phyloP scores from a whole-genome alignment of 2,888 invertebrate species.

The Leptodirus hochenwartii region DNA sequence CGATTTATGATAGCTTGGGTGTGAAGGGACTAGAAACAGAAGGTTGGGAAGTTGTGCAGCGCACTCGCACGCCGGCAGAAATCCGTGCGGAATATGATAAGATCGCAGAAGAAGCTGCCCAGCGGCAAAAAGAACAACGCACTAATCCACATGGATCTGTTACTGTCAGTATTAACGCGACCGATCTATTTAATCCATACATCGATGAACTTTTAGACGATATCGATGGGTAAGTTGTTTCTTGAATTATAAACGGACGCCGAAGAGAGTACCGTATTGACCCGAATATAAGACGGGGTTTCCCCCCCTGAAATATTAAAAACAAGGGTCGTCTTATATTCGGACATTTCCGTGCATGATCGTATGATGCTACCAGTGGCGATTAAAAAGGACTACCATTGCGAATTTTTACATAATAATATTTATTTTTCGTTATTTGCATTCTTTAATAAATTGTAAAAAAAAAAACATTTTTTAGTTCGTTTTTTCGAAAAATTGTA shows the following conservation, averaged over 20 bases:
- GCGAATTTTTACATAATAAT: too few relatives aligned
- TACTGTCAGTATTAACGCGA: conserved; percentile 77
- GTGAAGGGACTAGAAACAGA: conserved; percentile 81
- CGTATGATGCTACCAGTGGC: too few relatives aligned
- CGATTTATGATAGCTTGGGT: conserved; percentile 87
- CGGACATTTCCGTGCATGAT: too few relatives aligned
- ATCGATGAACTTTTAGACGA: conserved; percentile 40
- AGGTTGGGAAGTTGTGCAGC: conserved; percentile 87
- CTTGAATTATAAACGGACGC: background rate
- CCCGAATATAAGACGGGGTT: too few relatives aligned
- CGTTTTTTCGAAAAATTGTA: too few relatives aligned
- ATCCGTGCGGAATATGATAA: conserved; percentile 94
- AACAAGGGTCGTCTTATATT: too few relatives aligned
- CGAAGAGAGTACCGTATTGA: too few relatives aligned
- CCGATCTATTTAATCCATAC: conserved; percentile 80
- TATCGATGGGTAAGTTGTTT: conserved; percentile 20
- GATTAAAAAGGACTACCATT: too few relatives aligned
- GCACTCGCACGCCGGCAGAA: conserved; percentile 85
- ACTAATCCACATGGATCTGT: conserved; percentile 86
- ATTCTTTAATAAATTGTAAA: too few relatives aligned
- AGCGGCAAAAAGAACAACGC: conserved; percentile 68
- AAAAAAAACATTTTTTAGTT: too few relatives aligned
- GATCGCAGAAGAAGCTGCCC: conserved; percentile 66
- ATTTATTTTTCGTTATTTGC: too few relatives aligned
- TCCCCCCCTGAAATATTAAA: too few relatives aligned